Conservation (phyloP, 1,140 invertebrate species). For the Antheraea mylitta region DNA sequence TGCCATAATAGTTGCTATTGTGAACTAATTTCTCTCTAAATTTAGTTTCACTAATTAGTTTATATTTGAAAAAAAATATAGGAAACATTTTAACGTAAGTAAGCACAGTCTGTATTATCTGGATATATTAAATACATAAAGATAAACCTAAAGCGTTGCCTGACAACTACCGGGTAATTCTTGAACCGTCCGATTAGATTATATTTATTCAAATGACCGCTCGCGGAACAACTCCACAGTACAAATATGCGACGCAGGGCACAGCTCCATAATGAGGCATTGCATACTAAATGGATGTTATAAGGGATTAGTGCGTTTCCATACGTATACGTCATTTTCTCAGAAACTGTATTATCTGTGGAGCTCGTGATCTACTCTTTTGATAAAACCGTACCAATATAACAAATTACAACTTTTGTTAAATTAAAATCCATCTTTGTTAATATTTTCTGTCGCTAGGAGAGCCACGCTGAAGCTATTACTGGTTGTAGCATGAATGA, state of each 20-base stretch:
- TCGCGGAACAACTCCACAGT: slow-evolving; percentile 6
- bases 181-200: slow-evolving; percentile 1
- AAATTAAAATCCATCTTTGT: too few species aligned
- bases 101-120: background rate
- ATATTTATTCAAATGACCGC: slow-evolving; percentile 13
- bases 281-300: slow-evolving; percentile 17
- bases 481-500: too few species aligned
- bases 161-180: slow-evolving; percentile 1
- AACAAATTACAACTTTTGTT: background rate
- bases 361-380: background rate
- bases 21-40: too few species aligned
- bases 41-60: background rate
- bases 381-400: background rate
- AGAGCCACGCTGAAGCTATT: too few species aligned
- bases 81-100: background rate
- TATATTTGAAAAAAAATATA: background rate
- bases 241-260: slow-evolving; percentile 19
- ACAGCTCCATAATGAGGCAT: slow-evolving; percentile 4
- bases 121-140: background rate
- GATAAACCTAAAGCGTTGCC: slow-evolving; percentile 2
- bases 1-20: too few species aligned
- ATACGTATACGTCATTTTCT: background rate
- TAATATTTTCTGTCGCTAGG: too few species aligned
- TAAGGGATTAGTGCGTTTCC: slow-evolving; percentile 12
- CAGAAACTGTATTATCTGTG: background rate